A percentile compares a stretch with the other conserved stretches of the same genome.
Evolutionary conservation across 2,113 vertebrate genomes (phyloP).

Genomic region (Ptychochromis oligacanthus): DNA sequence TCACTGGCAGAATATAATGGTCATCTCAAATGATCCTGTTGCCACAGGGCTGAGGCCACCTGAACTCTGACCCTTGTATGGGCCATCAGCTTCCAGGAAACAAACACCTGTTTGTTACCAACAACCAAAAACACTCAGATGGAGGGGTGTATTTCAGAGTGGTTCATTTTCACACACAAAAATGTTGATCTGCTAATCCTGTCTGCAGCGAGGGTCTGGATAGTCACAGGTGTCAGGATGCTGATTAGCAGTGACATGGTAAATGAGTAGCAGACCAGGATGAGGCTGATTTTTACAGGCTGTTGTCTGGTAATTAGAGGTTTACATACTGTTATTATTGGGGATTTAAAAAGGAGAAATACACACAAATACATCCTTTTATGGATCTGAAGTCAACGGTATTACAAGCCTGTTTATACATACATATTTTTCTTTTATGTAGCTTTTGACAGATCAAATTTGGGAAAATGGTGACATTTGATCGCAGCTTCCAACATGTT

Average conservation of each 20-base stretch:
- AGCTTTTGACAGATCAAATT: not conserved
- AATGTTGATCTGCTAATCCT: slow-evolving; percentile 67
- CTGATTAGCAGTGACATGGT: slow-evolving; percentile 59
- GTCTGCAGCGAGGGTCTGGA: slow-evolving; percentile 67
- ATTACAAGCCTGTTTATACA: not conserved
- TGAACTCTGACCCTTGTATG: slow-evolving; percentile 68
- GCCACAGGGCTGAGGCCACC: slow-evolving; percentile 34
- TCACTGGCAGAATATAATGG: slow-evolving; percentile 45
- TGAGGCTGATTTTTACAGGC: slow-evolving; percentile 54
- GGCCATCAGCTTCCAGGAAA: slow-evolving; percentile 39
- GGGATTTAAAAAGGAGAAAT: slow-evolving; percentile 11
- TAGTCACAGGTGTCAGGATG: slow-evolving; percentile 58
- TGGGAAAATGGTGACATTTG: not conserved
- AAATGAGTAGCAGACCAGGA: slow-evolving; percentile 65
- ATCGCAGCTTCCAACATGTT: not conserved
- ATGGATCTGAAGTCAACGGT: not conserved
- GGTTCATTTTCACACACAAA: slow-evolving; percentile 50
- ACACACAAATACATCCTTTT: not conserved
- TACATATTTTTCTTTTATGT: not conserved
- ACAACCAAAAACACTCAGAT: slow-evolving; percentile 13
- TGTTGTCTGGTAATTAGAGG: slow-evolving; percentile 61
- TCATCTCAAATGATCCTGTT: slow-evolving; percentile 45
- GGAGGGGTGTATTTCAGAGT: slow-evolving; percentile 15
- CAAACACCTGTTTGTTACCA: slow-evolving; percentile 74
- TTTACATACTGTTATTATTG: slow-evolving; percentile 48